Conservation (phyloP, 2,888 invertebrate genomes). For the Hofmannophila pseudospretella region DNA sequence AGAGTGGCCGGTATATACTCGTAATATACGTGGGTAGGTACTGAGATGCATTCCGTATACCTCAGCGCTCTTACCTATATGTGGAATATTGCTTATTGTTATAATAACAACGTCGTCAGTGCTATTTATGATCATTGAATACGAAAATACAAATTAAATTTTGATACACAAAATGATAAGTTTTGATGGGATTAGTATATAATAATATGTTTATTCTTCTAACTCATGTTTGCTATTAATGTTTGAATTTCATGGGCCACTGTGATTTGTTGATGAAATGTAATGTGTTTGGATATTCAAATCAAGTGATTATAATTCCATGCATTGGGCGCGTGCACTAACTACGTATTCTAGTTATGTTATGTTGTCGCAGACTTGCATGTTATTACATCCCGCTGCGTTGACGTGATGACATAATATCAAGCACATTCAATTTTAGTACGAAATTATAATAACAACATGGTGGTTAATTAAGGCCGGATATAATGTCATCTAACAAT, state of each 20-base stretch:
- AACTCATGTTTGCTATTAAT: neutral
- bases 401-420: constrained; percentile 1
- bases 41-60: no score
- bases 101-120: no score
- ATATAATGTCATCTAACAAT: no score
- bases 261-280: constrained; percentile 33
- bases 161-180: no score
- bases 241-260: constrained; percentile 36
- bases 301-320: constrained; percentile 47
- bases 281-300: constrained; percentile 54
- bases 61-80: no score
- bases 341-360: constrained; percentile 34
- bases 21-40: no score
- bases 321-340: constrained; percentile 36
- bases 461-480: no score
- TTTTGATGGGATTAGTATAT: neutral
- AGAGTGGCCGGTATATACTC: no score
- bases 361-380: constrained; percentile 14
- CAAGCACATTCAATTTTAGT: neutral
- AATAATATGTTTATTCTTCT: neutral
- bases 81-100: no score
- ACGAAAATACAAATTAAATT: no score
- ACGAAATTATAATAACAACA: no score
- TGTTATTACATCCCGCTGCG: constrained; percentile 12
- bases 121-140: no score